Evolutionary conservation across 2,113 vertebrate genomes (phyloP), one percentile per base, ranked within the genome.

Genomic region (Tragulus kanchil): DNA sequence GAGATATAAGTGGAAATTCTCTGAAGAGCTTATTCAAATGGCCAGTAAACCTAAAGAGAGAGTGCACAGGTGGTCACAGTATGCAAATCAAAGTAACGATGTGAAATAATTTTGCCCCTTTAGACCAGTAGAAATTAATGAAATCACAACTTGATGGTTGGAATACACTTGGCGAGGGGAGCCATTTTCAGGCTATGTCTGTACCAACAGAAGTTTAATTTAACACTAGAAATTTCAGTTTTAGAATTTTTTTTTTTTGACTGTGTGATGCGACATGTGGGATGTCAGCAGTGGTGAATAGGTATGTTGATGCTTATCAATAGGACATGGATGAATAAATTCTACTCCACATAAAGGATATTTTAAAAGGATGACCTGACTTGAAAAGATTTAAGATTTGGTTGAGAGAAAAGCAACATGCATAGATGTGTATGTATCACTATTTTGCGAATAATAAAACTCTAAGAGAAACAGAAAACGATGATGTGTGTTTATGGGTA

Each of bases 401-500:
- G 25, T 28, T 56, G 86, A 78, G 48, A 78, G 52, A 95, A 54
- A 84, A 50, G 21, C 16, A 91, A 83, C 10, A 61, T 42, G 23
- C 11, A n/a, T 6, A 16, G 25, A 61, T 67, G 25, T 21, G 21
- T 36, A 15, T 50, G 25, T 52, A 31, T 28, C 14, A 67, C 56
- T 3, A n/a, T 69, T 69, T 67, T 77, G 77, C 54, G 26, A 78
- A 77, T 64, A 71, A 65, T 8, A 62, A 50, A 64, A 64, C 23
- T 7, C 21, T 59, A 75, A n/a, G 6, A 1, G 19, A 52, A 61
- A 75, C 64, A 8, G 4, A 69, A n/a, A 62, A 58, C 26, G n/a
- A 13, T 31, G 1, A 15, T 4, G 28, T 2, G 3, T 5, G 19
- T 45, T 7, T 45, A 7, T 21, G n/a, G 36, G 7, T n/a, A 25